Evolutionary conservation across 2,888 invertebrate species (phyloP), one percentile per base, ranked within the genome.

Genomic region (Phragmatobia fuliginosa): DNA sequence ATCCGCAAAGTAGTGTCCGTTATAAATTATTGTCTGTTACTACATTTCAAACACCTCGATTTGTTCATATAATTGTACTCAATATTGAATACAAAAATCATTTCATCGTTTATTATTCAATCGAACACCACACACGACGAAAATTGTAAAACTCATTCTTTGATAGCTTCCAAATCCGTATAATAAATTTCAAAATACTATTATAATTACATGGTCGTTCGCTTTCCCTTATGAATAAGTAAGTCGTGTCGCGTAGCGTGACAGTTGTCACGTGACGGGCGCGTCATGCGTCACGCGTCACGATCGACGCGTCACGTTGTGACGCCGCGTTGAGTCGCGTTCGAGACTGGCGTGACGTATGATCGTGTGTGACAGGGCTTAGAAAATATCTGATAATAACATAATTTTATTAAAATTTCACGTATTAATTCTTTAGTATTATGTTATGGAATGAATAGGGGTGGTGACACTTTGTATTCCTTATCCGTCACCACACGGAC

Each of bases 201-300:
- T 73, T 74, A 83, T 83, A 85, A 86, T 84, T 84, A 85, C 82
- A 81, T 77, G 81, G 77, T 75, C 77, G 80, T 79, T 80, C 82
- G 74, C 76, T 79, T 80, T 82, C 81, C 82, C 78, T 83, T 78
- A 81, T 87, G 86, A 87, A 87, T 87, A 83, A 87, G 80, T 86
- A 82, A 88, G 78, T 74, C 78, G 64, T 81, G 85, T 85, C 86
- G 78, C 67, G 67, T 62, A 68, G 70, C 72, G 81, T 81, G 84
- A 81, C 84, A 78, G 74, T 69, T 82, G 82, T 85, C 81, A 71
- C 75, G 66, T 81, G 83, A 82, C 82, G 60, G 70, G 52, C 77
- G 52, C 78, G 77, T 80, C 80, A 67, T 45, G 62, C 72, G 70
- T 72, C 73, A 82, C 76, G 67, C 76, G 82, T 81, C 82, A 78